Base-by-base conservation (phyloP, 2,888 invertebrate species). In the Phymatocera aterrima region DNA sequence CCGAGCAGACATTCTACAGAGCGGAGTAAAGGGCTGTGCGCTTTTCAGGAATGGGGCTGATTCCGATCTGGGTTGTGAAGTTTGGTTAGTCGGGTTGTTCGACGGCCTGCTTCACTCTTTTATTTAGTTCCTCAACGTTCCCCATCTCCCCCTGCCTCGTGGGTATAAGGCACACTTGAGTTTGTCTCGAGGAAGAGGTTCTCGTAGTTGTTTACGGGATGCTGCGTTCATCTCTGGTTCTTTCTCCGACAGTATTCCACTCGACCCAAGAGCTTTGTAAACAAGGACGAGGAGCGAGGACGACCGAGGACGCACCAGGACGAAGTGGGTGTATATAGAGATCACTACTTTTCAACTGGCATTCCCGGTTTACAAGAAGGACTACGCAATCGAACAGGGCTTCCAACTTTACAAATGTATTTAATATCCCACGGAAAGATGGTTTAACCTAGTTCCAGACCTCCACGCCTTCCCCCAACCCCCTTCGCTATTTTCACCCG, bases 221-320 rank as follows among this genome's bases (percentile, higher is more conserved):
- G 24, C 46, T 46, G 28, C 43, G 68, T 68, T 68, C 68, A 68
- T 68, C 68, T 43, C 68, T 21, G 43, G n/a, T 68, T 68, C 68
- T 68, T 68, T 68, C 68, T 68, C 18, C 72, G 28, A 51, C 72
- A 21, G 48, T 48, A 10, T 48, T 28, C 34, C 72, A 72, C 72
- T 72, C 51, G 72, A 72, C 68, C 51, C 51, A 43, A 72, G 72
- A 72, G 72, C 72, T 72, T 72, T 51, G 72, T 72, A 72, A 72
- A 72, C 48, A 51, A 48, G 51, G 34, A 72, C 51, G 72, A 72
- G 31, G 60, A 28, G 24, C 18, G 43, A 37, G 64, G 37, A 21
- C 65, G 40, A 65, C 37, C 31, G 40, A 46, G 46, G 28, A 15
- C 15, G 48, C 15, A 43, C 43, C 43, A 43, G 43, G 18, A 68